phyloP scores from a whole-genome alignment of 2,113 vertebrate species.

The Dicentrarchus labrax region DNA sequence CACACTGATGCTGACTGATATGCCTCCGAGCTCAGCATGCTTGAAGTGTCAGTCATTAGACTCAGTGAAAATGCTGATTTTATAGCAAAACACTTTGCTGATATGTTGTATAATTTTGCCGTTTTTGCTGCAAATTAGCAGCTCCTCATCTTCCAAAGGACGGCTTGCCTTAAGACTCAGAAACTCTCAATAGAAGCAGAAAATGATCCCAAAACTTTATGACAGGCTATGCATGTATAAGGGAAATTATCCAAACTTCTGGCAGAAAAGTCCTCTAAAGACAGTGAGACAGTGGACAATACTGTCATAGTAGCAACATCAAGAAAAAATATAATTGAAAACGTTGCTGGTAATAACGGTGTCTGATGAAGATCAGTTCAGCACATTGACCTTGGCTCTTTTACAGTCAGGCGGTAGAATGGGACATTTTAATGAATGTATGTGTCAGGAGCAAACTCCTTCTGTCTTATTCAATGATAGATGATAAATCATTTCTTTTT shows the following conservation, averaged over 20 bases:
- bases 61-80: background rate
- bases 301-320: background rate
- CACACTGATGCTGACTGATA: constrained; percentile 1
- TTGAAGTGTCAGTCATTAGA: constrained; percentile 16
- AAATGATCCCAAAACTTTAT: background rate
- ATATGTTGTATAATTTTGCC: background rate
- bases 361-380: background rate
- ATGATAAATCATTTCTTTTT: background rate
- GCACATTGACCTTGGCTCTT: background rate
- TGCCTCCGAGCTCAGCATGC: background rate
- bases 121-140: background rate
- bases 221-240: background rate
- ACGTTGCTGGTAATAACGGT: background rate
- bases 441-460: background rate
- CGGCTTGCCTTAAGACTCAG: background rate
- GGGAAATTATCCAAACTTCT: background rate
- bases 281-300: background rate
- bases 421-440: background rate
- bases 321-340: background rate
- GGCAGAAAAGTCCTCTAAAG: background rate
- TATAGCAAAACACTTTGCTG: constrained; percentile 13
- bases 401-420: too few species aligned
- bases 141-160: background rate
- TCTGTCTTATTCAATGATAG: background rate
- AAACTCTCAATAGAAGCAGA: background rate